Evolutionary conservation across 2,113 vertebrate genomes (phyloP).

Genomic region (Scomber scombrus): DNA sequence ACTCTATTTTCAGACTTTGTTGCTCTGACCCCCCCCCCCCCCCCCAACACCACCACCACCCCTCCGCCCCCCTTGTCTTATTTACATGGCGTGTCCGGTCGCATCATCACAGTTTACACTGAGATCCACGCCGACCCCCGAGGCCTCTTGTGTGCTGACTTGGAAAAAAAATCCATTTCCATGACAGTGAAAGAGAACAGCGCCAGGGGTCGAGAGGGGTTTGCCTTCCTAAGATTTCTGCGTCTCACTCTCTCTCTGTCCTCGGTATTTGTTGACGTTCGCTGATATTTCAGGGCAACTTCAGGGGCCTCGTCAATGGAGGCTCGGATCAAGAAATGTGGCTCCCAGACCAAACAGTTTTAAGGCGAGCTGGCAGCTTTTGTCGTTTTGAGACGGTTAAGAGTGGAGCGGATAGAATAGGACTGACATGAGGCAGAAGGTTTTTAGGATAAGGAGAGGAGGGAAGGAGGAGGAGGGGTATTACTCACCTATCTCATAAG

Average conservation of each 20-base stretch:
- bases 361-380: slow-evolving; percentile 34
- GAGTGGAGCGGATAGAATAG: neutral
- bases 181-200: slow-evolving; percentile 58
- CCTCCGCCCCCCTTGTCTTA: slow-evolving; percentile 49
- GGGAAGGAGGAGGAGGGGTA: no score
- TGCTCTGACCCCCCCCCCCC: slow-evolving; percentile 37
- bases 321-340: neutral
- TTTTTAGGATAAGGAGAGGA: neutral
- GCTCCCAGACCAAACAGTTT: slow-evolving; percentile 19
- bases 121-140: slow-evolving; percentile 51
- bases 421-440: slow-evolving; percentile 11
- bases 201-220: neutral
- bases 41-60: no score
- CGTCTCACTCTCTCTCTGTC: no score
- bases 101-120: slow-evolving; percentile 63
- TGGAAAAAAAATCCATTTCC: slow-evolving; percentile 47
- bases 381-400: neutral
- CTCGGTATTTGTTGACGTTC: slow-evolving; percentile 2
- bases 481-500: neutral
- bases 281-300: slow-evolving; percentile 51
- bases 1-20: slow-evolving; percentile 13
- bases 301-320: neutral
- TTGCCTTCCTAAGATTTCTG: neutral
- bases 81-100: slow-evolving; percentile 68
- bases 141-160: slow-evolving; percentile 57